Evolutionary conservation across 2,888 invertebrate genomes (phyloP), one percentile per base, ranked within the genome.

Genomic region (Spodoptera picta): DNA sequence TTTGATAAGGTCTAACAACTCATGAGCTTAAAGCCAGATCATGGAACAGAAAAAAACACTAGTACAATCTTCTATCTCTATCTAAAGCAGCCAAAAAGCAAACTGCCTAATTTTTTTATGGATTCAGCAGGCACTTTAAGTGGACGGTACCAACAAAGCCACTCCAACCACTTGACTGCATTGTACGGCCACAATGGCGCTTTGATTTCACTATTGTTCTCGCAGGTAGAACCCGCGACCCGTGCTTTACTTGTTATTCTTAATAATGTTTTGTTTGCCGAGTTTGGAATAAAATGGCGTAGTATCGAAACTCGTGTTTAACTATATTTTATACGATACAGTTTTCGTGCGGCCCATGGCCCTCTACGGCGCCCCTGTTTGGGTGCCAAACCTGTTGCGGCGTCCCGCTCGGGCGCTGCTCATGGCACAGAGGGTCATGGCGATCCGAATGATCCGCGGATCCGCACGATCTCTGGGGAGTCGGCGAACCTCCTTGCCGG

Each of bases 181-280:
- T 79, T 80, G 75, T 79, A 55, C 53, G 42, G 24, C 50, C 61
- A 79, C 79, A 79, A 79, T 73, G 60, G 78, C 19, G 58, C 66
- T 79, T 75, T 79, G 79, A 79, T 80, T 79, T 75, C 77, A 69
- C 78, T 67, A 80, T 79, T 79, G 80, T 79, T 63, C 56, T 45
- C 49, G 66, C 77, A 80, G 78, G 80, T 80, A 76, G 73, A 71
- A 55, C 55, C 76, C 47, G 51, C 55, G 52, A 56, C 53, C 62
- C 58, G 57, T 63, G 60, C 65, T 73, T 61, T 66, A 57, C 70
- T 65, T 68, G 57, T 70, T 75, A 75, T 77, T 75, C 77, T 60
- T 74, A 77, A 69, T 72, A 77, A 70, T 60, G 64, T 72, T 72
- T 79, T 79, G 75, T 77, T 72, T 75, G 75, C 58, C 23, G 49